Evolutionary conservation across 53 echinoderm and acorn worm species (phyloP).

Genomic region (Stichopus horrens): DNA sequence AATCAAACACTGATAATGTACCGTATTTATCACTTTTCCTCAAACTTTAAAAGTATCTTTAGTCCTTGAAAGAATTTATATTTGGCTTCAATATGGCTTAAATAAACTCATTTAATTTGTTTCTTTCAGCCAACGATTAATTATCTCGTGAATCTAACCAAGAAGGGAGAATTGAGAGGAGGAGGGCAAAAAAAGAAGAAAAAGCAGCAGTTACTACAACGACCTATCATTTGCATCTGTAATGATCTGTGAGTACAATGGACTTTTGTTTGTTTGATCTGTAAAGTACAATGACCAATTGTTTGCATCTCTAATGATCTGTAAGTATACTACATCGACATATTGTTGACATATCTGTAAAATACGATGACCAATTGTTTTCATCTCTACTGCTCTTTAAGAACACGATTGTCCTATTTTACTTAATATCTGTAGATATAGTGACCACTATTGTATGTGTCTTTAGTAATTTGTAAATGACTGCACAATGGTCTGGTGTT

Average conservation of each 20-base stretch:
- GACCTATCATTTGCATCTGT: slow-evolving; percentile 97
- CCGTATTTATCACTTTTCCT: not conserved
- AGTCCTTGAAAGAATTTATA: not conserved
- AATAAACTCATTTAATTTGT: not conserved
- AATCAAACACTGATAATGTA: not conserved
- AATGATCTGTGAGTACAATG: slow-evolving; percentile 84
- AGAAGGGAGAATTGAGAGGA: slow-evolving; percentile 42
- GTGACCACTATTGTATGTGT: no score
- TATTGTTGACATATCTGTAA: not conserved
- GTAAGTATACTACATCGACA: slow-evolving; percentile 55
- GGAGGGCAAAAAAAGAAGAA: slow-evolving; percentile 69
- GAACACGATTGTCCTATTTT: no score
- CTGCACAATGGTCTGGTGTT: no score
- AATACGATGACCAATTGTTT: no score
- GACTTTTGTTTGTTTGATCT: not conserved
- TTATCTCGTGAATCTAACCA: slow-evolving; percentile 69
- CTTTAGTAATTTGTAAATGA: no score
- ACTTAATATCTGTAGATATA: no score
- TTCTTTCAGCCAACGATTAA: slow-evolving; percentile 85
- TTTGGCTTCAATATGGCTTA: not conserved
- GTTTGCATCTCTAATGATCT: slow-evolving; percentile 93
- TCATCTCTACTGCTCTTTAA: no score
- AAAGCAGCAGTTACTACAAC: slow-evolving; percentile 52
- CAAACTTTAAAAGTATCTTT: not conserved
- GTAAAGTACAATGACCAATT: slow-evolving; percentile 70